Evolutionary conservation across 2,797 vertebrate genomes (phyloP), one percentile per base, ranked within the genome.

Genomic region (Pteropus rufus): DNA sequence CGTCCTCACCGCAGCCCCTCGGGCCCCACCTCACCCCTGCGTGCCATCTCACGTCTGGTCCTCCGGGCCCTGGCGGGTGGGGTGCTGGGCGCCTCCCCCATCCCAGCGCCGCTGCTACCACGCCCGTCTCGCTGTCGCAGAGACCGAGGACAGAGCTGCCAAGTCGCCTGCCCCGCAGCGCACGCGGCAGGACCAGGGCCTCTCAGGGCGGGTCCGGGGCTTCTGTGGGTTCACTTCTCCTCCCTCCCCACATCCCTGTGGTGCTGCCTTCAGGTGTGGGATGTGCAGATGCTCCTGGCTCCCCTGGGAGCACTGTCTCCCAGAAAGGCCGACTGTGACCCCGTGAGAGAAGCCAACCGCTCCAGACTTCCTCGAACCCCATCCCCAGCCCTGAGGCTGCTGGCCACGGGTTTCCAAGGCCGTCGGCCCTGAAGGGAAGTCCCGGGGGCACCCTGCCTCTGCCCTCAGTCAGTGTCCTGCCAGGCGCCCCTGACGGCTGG

Each of bases 291-390:
- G 31, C 23, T 21, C 3, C 11, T 31, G 67, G 7, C 58, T 8
- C 24, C 21, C 21, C 19, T 0, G 0, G 1, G 39, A 7, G 3
- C 10, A 0, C n/a, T 0, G 1, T 29, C n/a, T 19, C 34, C 62
- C 16, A 39, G 8, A 23, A 54, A 77, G 7, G 70, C 24, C 70
- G 41, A 23, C 79, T 1, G n/a, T 11, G 64, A 36, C 44, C 44
- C 65, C 23, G 29, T 0, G 39, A 46, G 29, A 24, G 56, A 64
- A 23, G 7, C 36, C 41, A 19, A 5, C 23, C 58, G 15, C 58
- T 31, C 2, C 8, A 29, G 56, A 41, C 18, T 56, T 8, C 44
- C 34, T 44, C 21, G 10, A 21, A 36, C n/a, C 62, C 49, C 46
- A 21, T 1, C 4, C 21, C 69, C 0, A 0, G 21, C 14, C 12